Evolutionary conservation across 2,888 invertebrate species (phyloP).

Genomic region (Tiliacea aurago): DNA sequence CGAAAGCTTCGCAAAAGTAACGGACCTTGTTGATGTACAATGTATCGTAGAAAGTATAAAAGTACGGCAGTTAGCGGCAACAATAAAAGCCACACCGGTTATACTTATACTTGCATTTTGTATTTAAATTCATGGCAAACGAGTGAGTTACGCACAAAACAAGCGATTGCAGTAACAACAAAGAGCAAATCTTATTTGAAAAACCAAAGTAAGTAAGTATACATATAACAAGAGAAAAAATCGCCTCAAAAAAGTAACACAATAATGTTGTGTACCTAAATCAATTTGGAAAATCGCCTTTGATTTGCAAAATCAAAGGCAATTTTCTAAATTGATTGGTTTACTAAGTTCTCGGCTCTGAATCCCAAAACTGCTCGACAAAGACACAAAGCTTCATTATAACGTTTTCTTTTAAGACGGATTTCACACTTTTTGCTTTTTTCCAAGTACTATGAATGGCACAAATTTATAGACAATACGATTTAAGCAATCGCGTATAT

Average conservation of each 20-base stretch:
- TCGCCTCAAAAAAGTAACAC: background rate
- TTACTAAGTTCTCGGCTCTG: background rate
- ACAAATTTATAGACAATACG: background rate
- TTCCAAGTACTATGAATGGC: background rate
- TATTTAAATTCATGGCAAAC: slow-evolving; percentile 3
- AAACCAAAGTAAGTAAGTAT: background rate
- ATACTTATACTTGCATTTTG: slow-evolving; percentile 16
- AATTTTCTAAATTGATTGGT: background rate
- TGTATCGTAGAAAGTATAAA: slow-evolving; percentile 41
- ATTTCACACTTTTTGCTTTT: background rate
- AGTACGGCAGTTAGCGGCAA: slow-evolving; percentile 29
- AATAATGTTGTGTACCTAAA: background rate
- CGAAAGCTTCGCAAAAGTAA: slow-evolving; percentile 73
- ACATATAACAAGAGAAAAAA: background rate
- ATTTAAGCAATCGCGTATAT: background rate
- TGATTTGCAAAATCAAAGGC: background rate
- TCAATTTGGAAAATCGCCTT: background rate
- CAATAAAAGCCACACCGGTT: slow-evolving; percentile 35
- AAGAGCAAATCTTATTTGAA: background rate
- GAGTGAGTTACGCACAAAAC: slow-evolving; percentile 14
- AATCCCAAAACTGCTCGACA: background rate
- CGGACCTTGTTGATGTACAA: slow-evolving; percentile 63
- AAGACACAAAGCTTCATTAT: background rate
- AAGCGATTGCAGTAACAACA: background rate
- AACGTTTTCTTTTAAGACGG: background rate